Conservation (phyloP, 2,797 vertebrate species). For the Merluccius polli region DNA sequence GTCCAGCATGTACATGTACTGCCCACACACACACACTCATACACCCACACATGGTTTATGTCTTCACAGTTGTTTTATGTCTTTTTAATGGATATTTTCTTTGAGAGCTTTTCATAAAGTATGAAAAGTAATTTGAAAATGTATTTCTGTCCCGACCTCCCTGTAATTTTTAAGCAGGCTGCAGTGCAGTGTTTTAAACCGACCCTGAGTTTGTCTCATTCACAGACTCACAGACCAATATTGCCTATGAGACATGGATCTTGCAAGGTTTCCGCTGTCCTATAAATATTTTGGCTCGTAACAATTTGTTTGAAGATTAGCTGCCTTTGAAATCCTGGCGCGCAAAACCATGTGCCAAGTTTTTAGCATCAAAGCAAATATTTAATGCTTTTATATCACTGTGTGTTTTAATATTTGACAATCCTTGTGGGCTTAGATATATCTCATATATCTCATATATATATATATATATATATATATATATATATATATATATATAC, state of each 20-base stretch:
- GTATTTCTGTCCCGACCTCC: conserved; percentile 12
- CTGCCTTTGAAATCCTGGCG: conserved; percentile 24
- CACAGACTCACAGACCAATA: conserved; percentile 21
- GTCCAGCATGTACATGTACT: too few species aligned
- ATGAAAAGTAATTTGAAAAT: background rate
- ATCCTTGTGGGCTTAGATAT: background rate
- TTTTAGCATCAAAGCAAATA: background rate
- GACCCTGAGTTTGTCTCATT: conserved; percentile 19
- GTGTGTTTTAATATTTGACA: background rate
- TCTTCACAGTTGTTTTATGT: too few species aligned
- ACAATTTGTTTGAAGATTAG: conserved; percentile 27
- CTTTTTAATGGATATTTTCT: background rate
- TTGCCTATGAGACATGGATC: conserved; percentile 19
- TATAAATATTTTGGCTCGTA: conserved; percentile 43
- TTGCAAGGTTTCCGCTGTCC: conserved; percentile 19
- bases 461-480: too few species aligned
- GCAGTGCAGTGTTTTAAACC: conserved; percentile 12
- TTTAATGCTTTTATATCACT: conserved; percentile 3
- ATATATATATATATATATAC: background rate
- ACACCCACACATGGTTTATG: too few species aligned
- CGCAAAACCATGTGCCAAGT: conserved; percentile 15
- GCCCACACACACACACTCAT: too few species aligned
- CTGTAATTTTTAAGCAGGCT: conserved; percentile 1
- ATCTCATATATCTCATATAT: background rate
- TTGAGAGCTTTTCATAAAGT: background rate